These are phyloP conservation scores for Hermaeophaga mercurialis DNA, from an alignment of 2,888 invertebrate genomes.

Conservation along the genomic window DNA sequence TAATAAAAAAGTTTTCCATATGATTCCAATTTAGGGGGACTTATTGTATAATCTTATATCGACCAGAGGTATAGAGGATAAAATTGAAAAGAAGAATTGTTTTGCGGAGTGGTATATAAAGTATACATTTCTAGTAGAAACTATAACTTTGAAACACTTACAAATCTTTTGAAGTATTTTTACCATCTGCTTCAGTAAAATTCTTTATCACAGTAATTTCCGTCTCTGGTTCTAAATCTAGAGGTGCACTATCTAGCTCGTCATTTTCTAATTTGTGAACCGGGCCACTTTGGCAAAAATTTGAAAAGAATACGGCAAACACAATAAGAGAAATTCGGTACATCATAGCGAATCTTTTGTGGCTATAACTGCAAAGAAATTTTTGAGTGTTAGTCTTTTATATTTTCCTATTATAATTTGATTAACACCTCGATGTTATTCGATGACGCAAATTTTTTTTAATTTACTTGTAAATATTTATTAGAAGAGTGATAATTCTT, in stretches of 20 bases:
- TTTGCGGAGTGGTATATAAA: no score
- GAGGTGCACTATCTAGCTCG: not conserved
- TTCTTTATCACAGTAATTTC: not conserved
- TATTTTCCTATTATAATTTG: slow-evolving; percentile 33
- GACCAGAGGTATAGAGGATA: no score
- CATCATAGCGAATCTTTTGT: slow-evolving; percentile 24
- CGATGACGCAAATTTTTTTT: not conserved
- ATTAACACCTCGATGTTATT: slow-evolving; percentile 37
- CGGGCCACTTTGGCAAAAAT: slow-evolving; percentile 17
- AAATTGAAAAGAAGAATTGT: no score
- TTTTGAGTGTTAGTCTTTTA: slow-evolving; percentile 25
- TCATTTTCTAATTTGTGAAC: slow-evolving; percentile 10
- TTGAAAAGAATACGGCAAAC: slow-evolving; percentile 15
- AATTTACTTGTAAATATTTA: slow-evolving; percentile 14
- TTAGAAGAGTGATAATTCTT: slow-evolving; percentile 17
- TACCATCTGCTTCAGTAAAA: not conserved
- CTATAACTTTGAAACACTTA: slow-evolving; percentile 16
- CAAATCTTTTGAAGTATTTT: slow-evolving; percentile 28
- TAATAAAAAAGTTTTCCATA: no score
- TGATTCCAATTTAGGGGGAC: no score
- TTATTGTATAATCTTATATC: no score
- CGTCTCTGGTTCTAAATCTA: not conserved
- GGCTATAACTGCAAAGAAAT: slow-evolving; percentile 24
- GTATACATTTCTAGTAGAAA: no score
- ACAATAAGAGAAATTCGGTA: slow-evolving; percentile 14